phyloP scores from a whole-genome alignment of 2,113 vertebrate species.

The Phalacrocorax aristotelis region DNA sequence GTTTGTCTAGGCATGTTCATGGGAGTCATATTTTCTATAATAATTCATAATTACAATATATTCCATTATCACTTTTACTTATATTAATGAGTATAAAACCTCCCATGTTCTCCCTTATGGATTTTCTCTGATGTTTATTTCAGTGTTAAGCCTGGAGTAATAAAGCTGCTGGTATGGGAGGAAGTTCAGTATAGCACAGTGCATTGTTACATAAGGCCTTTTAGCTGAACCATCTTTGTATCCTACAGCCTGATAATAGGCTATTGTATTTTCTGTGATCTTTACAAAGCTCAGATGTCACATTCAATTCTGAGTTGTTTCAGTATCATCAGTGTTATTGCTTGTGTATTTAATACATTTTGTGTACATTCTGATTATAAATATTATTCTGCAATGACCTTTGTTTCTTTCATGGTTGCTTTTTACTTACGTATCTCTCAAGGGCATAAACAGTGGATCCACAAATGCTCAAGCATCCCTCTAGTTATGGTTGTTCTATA shows the following conservation, averaged over 20 bases:
- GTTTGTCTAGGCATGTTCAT: not conserved
- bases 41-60: not conserved
- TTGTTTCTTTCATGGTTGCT: not conserved
- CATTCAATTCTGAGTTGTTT: not conserved
- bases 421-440: not conserved
- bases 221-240: slow-evolving; percentile 11
- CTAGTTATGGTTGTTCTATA: not conserved
- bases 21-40: not conserved
- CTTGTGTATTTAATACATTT: not conserved
- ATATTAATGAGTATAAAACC: not conserved
- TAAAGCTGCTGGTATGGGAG: not conserved
- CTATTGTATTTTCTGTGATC: not conserved
- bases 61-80: not conserved
- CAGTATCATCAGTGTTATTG: not conserved
- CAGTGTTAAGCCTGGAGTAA: not conserved
- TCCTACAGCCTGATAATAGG: slow-evolving; percentile 4
- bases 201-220: not conserved
- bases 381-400: not conserved
- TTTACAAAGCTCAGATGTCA: not conserved
- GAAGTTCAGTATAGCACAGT: not conserved
- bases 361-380: not conserved
- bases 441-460: not conserved
- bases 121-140: not conserved
- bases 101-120: not conserved
- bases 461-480: not conserved